Conservation (phyloP, 1,140 invertebrate genomes). For the Pygmarrhopalites habei region DNA sequence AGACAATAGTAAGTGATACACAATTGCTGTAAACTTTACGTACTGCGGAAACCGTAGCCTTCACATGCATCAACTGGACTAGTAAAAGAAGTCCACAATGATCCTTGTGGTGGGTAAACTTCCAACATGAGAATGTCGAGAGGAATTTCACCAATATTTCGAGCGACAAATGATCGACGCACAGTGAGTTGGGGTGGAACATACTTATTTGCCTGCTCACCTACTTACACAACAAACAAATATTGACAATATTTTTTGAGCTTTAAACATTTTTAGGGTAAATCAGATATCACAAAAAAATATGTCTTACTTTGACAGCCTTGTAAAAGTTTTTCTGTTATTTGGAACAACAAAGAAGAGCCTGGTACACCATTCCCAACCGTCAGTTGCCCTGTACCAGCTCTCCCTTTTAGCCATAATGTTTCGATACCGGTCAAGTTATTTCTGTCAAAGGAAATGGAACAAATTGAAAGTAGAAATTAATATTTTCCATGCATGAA, state of each 20-base stretch:
- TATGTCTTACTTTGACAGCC: slow-evolving; percentile 63
- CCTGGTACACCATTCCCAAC: slow-evolving; percentile 83
- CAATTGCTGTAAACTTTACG: no score
- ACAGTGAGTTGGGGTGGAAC: slow-evolving; percentile 64
- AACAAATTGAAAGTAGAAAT: no score
- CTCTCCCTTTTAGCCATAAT: slow-evolving; percentile 69
- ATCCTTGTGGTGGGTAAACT: slow-evolving; percentile 35
- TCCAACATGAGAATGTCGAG: slow-evolving; percentile 49
- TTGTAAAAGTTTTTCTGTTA: slow-evolving; percentile 72
- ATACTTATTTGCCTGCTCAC: slow-evolving; percentile 48
- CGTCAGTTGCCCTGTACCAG: slow-evolving; percentile 75
- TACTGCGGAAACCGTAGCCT: slow-evolving; percentile 82
- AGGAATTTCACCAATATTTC: slow-evolving; percentile 77
- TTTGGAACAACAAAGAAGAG: slow-evolving; percentile 68
- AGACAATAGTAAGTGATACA: no score
- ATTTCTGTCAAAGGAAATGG: slow-evolving; percentile 56
- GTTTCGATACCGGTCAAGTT: slow-evolving; percentile 89
- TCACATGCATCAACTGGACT: slow-evolving; percentile 60
- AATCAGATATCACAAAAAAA: background rate
- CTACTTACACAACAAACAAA: slow-evolving; percentile 41
- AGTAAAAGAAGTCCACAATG: slow-evolving; percentile 61
- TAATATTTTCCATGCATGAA: background rate
- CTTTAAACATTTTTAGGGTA: no score
- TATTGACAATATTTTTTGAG: background rate
- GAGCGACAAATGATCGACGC: slow-evolving; percentile 74